Base-by-base conservation (phyloP, 2,888 invertebrate genomes). In the Crioceris asparagi region DNA sequence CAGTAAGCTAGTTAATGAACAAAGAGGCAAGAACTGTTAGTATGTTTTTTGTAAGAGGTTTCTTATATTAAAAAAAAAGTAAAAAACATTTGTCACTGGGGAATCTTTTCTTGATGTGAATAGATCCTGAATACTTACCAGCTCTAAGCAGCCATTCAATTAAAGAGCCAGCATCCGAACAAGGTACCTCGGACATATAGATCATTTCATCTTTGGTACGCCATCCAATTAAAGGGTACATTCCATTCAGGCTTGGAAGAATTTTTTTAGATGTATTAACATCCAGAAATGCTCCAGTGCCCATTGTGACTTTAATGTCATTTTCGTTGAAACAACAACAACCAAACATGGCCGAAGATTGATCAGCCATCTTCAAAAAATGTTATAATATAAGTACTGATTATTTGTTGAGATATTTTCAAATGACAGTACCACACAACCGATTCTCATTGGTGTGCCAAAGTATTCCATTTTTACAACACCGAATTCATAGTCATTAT, bases 221-320 rank as follows among this genome's bases (percentile, higher is more conserved):
- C 94, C 96, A 97, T 0, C 83, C 94, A 21, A 96, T 82, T 16
- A 96, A 65, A 0, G 97, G 96, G 65, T 93, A 93, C 23, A 93
- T 70, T 1, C 92, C 93, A 35, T 78, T 75, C 3, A 85, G 66
- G 31, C 87, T 86, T 0, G 88, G 83, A 56, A 86, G 84, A 1
- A 91, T 82, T 43, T 69, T 59, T 0, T 54, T 46, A 0, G 84
- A 86, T 0, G 91, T 88, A 57, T 90, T 83, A 21, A 91, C 74
- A 59, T 91, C 77, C 29, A 93, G 65, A 64, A 94, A 94, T 0
- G 85, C 83, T 0, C 94, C 94, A 0, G 93, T 94, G 0, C 93
- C 93, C 68, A 94, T 72, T 0, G 92, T 92, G 2, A 92, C 67
- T 59, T 92, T 93, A 2, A 88, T 72, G 57, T 86, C 83, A 17